These are phyloP conservation scores for Nerophis lumbriciformis DNA, from an alignment of 2,113 vertebrate species.

Conservation along the genomic window DNA sequence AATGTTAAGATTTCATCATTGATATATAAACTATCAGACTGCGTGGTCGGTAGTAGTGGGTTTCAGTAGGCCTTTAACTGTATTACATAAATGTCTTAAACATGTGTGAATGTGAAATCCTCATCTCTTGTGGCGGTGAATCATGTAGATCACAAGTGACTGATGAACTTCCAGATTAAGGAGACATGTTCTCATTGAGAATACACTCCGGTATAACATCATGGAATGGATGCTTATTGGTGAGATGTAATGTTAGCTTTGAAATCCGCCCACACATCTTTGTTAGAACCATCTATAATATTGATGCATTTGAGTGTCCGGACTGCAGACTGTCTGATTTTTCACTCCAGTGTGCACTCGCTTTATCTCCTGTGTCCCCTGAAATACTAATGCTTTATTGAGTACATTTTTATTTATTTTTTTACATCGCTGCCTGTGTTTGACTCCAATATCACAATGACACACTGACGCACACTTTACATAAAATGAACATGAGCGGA, in stretches of 20 bases:
- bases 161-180: not conserved
- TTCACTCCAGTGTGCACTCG: constrained; percentile 71
- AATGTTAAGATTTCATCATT: no score
- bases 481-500: not conserved
- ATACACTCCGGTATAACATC: constrained; percentile 20
- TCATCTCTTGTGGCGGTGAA: not conserved
- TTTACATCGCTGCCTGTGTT: constrained; percentile 36
- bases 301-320: constrained; percentile 78
- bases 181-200: constrained; percentile 20
- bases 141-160: not conserved
- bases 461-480: not conserved
- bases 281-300: constrained; percentile 72
- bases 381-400: constrained; percentile 49
- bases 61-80: no score
- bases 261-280: constrained; percentile 32
- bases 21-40: no score
- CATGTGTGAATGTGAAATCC: no score
- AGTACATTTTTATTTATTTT: constrained; percentile 26
- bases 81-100: no score
- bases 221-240: constrained; percentile 15
- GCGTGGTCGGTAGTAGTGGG: no score
- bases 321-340: constrained; percentile 62
- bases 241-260: constrained; percentile 39
- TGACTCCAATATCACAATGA: constrained; percentile 15
- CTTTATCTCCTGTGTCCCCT: constrained; percentile 49